phyloP scores from a whole-genome alignment of 2,113 vertebrate genomes.

The Pycnonotus jocosus region DNA sequence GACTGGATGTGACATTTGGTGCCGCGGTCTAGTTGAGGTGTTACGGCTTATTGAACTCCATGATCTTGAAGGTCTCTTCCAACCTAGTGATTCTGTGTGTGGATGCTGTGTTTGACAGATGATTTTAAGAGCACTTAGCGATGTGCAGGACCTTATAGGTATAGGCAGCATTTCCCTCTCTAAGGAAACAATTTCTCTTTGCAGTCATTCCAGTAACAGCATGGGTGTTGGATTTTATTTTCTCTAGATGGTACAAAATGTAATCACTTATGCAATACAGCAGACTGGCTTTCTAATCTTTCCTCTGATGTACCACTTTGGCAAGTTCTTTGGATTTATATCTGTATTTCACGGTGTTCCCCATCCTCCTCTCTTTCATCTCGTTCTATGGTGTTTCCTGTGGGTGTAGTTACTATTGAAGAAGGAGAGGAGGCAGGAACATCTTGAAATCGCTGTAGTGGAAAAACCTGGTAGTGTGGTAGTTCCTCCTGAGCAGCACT shows the following conservation, averaged over 20 bases:
- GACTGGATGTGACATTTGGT: background rate
- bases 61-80: background rate
- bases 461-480: background rate
- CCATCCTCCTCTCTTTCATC: background rate
- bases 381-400: background rate
- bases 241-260: background rate
- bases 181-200: background rate
- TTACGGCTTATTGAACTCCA: background rate
- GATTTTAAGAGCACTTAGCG: background rate
- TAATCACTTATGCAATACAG: background rate
- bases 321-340: background rate
- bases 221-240: background rate
- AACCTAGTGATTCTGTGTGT: background rate
- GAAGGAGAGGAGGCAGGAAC: background rate
- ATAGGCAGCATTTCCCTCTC: background rate
- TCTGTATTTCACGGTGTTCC: background rate
- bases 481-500: background rate
- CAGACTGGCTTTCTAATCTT: background rate
- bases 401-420: background rate
- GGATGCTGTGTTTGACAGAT: background rate
- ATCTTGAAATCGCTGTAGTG: background rate
- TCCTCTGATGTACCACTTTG: background rate
- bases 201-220: background rate
- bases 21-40: background rate
- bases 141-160: background rate